phyloP scores from a whole-genome alignment of 2,113 vertebrate genomes.

The Nerophis lumbriciformis region DNA sequence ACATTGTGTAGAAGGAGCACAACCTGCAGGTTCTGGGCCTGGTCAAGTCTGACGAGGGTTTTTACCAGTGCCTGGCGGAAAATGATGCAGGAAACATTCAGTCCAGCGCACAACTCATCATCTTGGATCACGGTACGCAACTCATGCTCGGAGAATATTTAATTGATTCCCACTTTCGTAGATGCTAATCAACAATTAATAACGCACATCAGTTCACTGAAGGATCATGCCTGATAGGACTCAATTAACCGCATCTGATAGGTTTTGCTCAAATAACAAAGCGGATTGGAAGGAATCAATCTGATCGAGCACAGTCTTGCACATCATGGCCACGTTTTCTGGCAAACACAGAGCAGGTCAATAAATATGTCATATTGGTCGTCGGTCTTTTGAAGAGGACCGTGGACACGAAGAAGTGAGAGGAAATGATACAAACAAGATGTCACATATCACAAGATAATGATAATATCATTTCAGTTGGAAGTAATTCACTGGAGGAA shows the following conservation, averaged over 20 bases:
- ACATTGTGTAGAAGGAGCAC: constrained; percentile 83
- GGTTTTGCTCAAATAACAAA: not conserved
- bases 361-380: too few relatives aligned
- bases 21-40: constrained; percentile 95
- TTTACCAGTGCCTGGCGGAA: constrained; percentile 97
- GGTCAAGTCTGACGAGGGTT: constrained; percentile 96
- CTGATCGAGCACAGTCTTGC: not conserved
- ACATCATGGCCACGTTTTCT: not conserved
- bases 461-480: too few relatives aligned
- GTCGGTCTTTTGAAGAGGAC: too few relatives aligned
- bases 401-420: too few relatives aligned
- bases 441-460: too few relatives aligned
- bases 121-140: constrained; percentile 89
- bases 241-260: constrained; percentile 2
- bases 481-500: too few relatives aligned
- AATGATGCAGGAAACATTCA: constrained; percentile 93
- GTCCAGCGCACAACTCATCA: constrained; percentile 91
- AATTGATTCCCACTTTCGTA: not conserved
- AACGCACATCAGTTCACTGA: not conserved
- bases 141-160: constrained; percentile 3
- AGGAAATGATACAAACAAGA: too few relatives aligned
- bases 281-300: not conserved
- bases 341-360: too few relatives aligned
- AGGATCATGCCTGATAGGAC: constrained; percentile 1
- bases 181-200: constrained; percentile 7